These are phyloP conservation scores for Drosophila carrolli DNA, from an alignment of 1,140 invertebrate species.

Conservation along the genomic window DNA sequence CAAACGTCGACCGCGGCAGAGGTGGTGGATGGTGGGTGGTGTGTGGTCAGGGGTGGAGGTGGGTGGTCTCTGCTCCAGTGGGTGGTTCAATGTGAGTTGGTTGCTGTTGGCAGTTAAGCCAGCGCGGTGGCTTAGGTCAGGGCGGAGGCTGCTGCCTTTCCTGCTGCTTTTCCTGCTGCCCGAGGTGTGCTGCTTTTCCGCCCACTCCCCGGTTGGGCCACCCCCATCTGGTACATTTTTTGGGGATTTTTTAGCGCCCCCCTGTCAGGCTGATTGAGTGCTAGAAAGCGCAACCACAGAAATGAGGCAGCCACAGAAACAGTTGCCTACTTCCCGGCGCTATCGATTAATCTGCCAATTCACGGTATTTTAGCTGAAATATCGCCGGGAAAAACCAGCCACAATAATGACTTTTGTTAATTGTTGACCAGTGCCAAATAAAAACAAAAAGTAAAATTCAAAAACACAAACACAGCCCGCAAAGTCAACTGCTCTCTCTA, in stretches of 20 bases:
- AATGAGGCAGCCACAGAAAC: constrained; percentile 22
- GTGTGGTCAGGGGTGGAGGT: no score
- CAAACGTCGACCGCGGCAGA: constrained; percentile 42
- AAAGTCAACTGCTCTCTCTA: constrained; percentile 51
- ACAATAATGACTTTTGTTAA: constrained; percentile 30
- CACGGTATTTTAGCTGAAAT: constrained; percentile 4
- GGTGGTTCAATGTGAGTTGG: constrained; percentile 23
- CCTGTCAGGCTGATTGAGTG: constrained; percentile 44
- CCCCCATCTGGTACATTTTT: not conserved
- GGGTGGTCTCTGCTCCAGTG: not conserved
- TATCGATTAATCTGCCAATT: constrained; percentile 14
- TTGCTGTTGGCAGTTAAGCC: constrained; percentile 75
- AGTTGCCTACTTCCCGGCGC: constrained; percentile 35
- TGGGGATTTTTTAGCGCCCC: constrained; percentile 8
- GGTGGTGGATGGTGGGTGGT: constrained; percentile 20
- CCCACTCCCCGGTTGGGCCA: not conserved
- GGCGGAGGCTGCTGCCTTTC: constrained; percentile 54
- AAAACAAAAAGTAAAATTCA: constrained; percentile 33
- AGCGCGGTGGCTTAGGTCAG: constrained; percentile 78
- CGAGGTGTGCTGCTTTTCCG: constrained; percentile 58
- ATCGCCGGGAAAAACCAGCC: not conserved
- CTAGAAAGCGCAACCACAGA: constrained; percentile 49
- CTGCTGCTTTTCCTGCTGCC: constrained; percentile 18
- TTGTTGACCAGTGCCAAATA: constrained; percentile 30
- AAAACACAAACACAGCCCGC: constrained; percentile 38